Percentiles rank a stretch among this genome's conserved stretches.
phyloP scores from a whole-genome alignment of 1,140 invertebrate species.

The Penaeus japonicus region DNA sequence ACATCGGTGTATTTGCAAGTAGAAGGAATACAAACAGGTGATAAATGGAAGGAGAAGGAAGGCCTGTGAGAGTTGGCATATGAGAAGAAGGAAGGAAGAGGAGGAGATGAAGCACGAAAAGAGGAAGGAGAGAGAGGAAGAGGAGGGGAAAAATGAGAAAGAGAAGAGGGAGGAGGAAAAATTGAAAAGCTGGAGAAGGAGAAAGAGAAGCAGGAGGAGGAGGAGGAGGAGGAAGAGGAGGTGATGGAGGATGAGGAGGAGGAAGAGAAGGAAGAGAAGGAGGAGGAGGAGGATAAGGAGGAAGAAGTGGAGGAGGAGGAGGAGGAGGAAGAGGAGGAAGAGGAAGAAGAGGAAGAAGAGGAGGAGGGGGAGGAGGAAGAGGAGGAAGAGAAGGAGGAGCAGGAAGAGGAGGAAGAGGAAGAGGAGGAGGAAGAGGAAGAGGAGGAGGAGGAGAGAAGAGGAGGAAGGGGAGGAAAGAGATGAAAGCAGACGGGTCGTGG shows the following conservation, averaged over 20 bases:
- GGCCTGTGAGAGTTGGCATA: no score
- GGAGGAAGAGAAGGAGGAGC: not conserved
- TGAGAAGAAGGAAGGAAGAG: not conserved
- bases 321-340: not conserved
- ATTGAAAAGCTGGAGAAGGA: not conserved
- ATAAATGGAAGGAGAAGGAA: not conserved
- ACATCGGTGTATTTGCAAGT: no score
- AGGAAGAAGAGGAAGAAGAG: not conserved
- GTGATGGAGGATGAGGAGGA: not conserved
- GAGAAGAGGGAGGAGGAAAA: not conserved
- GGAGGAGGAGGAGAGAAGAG: not conserved
- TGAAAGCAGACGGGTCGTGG: not conserved
- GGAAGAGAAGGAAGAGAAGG: not conserved
- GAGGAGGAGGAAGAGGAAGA: no score
- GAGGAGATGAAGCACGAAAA: not conserved
- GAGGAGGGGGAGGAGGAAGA: constrained; percentile 15
- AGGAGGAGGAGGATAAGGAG: not conserved
- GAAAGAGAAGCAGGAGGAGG: no score
- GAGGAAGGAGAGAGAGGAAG: not conserved
- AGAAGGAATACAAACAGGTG: not conserved
- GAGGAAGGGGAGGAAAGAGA: not conserved
- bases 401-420: not conserved
- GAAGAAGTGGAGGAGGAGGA: not conserved
- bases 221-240: no score
- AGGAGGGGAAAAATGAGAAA: not conserved